Conservation (phyloP, 2,113 vertebrate genomes). For the Planiliza haematocheilus region DNA sequence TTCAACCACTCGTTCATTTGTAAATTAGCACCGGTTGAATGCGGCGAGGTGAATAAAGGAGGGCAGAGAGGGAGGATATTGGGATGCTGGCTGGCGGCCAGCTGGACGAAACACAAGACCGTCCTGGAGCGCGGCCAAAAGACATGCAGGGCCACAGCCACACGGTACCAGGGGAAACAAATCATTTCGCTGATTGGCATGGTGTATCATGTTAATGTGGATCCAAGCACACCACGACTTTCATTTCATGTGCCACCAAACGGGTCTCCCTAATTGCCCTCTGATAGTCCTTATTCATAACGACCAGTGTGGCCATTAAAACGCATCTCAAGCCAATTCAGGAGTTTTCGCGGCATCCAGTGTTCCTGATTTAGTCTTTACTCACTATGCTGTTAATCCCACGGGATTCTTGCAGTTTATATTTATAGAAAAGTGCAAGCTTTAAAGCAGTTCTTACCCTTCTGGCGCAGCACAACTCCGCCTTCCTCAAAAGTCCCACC, state of each 20-base stretch:
- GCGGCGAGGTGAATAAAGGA: conserved; percentile 5
- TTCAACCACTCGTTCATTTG: conserved; percentile 31
- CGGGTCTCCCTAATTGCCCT: neutral
- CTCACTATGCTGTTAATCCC: neutral
- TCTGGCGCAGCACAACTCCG: too few relatives aligned
- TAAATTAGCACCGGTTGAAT: conserved; percentile 47
- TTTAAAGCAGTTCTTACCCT: too few relatives aligned
- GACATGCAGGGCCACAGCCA: conserved; percentile 10
- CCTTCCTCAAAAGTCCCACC: too few relatives aligned
- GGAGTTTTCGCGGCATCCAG: too few relatives aligned
- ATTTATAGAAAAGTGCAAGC: too few relatives aligned
- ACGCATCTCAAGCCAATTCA: neutral
- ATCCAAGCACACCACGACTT: conserved; percentile 36
- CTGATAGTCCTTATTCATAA: neutral
- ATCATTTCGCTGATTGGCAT: conserved; percentile 40
- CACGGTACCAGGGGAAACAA: conserved; percentile 1
- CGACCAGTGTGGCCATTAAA: neutral
- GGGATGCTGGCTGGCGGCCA: conserved; percentile 32
- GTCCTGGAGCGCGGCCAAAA: conserved; percentile 13
- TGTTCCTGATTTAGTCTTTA: too few relatives aligned
- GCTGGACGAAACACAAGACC: conserved; percentile 23
- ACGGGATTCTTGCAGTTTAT: too few relatives aligned
- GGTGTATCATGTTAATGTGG: conserved; percentile 15
- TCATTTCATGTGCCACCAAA: conserved; percentile 7
- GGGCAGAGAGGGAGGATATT: conserved; percentile 15